phyloP scores from a whole-genome alignment of 1,140 invertebrate genomes.

The Globodera rostochiensis region DNA sequence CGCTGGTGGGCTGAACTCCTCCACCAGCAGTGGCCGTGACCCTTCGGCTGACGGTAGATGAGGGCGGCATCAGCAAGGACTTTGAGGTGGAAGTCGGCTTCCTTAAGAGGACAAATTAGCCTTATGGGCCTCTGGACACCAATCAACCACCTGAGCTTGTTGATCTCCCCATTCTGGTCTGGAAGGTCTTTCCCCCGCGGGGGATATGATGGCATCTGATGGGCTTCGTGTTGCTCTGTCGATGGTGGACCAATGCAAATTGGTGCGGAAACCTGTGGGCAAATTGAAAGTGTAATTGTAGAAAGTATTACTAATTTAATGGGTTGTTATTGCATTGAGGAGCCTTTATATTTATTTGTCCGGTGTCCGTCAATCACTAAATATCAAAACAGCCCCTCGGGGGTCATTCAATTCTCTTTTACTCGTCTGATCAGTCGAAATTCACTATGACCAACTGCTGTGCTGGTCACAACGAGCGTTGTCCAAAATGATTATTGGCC shows the following conservation, averaged over 20 bases:
- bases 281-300: neutral
- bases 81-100: neutral
- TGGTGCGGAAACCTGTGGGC: neutral
- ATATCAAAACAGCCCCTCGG: neutral
- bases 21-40: neutral
- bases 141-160: no score
- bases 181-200: no score
- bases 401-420: neutral
- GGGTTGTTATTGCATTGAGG: neutral
- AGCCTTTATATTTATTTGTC: neutral
- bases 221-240: no score
- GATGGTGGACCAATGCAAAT: neutral
- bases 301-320: neutral
- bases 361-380: neutral
- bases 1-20: neutral
- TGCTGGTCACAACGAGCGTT: neutral
- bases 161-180: no score
- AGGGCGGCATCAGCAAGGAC: slow-evolving; percentile 1
- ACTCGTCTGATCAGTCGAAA: neutral
- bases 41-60: neutral
- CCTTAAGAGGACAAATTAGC: neutral
- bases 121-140: no score
- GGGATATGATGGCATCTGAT: no score
- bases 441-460: neutral
- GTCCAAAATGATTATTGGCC: neutral